phyloP scores from a whole-genome alignment of 2,113 vertebrate species.

The Corythornis madagascariensis region DNA sequence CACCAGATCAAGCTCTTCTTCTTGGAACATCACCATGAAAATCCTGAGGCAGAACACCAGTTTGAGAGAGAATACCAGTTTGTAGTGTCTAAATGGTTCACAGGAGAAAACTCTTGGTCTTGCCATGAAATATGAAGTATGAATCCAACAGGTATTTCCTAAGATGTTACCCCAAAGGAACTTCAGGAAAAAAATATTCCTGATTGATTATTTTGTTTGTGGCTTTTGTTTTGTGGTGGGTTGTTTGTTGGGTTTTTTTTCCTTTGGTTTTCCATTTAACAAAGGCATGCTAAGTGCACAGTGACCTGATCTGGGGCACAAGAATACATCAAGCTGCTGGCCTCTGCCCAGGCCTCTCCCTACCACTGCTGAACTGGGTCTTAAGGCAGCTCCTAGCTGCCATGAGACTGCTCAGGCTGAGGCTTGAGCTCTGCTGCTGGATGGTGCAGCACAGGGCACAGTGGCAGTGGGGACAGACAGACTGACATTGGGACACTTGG shows the following conservation, averaged over 20 bases:
- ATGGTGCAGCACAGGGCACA: fast-evolving
- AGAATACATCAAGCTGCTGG: background rate
- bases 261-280: background rate
- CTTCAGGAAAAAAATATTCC: too few species aligned
- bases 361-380: background rate
- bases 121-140: background rate
- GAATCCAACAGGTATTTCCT: too few species aligned
- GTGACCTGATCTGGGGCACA: background rate
- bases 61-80: background rate
- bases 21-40: background rate
- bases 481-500: too few species aligned
- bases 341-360: background rate
- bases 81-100: background rate
- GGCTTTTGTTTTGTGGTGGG: too few species aligned
- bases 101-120: background rate
- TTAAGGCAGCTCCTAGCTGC: background rate
- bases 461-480: fast-evolving
- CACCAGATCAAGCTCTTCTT: background rate
- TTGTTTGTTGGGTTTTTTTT: background rate
- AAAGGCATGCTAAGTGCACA: fast-evolving
- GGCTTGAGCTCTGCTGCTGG: background rate
- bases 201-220: too few species aligned
- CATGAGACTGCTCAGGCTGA: background rate
- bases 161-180: too few species aligned
- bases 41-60: background rate